Percentiles rank a stretch among this genome's conserved stretches.
Conservation (phyloP, 2,797 vertebrate genomes). For the Poeciliopsis infans region DNA sequence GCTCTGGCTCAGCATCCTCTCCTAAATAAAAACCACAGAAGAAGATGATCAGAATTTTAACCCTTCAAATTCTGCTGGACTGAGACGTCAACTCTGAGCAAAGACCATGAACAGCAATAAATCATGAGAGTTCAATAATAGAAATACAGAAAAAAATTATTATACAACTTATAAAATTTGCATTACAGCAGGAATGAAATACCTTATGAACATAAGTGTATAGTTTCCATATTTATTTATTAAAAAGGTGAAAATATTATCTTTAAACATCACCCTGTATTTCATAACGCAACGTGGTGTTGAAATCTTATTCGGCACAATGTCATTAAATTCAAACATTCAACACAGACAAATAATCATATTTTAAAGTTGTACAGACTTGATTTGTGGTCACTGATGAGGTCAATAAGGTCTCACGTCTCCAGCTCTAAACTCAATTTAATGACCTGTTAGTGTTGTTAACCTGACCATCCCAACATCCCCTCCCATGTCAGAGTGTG, state of each 20-base stretch:
- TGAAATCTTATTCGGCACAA: not conserved
- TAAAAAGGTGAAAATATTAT: not conserved
- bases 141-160: not conserved
- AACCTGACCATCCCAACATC: not conserved
- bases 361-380: not conserved
- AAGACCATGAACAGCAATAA: not conserved
- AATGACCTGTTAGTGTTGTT: not conserved
- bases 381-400: not conserved
- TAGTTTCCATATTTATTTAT: not conserved
- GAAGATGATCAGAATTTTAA: not conserved
- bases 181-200: not conserved
- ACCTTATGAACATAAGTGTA: not conserved
- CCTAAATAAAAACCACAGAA: conserved; percentile 63
- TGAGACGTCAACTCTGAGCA: rapidly evolving
- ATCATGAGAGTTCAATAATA: not conserved
- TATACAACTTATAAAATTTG: not conserved
- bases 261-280: not conserved
- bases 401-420: not conserved
- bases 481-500: too few relatives aligned
- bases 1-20: conserved; percentile 82
- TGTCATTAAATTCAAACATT: not conserved
- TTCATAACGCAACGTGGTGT: not conserved
- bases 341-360: not conserved
- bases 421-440: too few relatives aligned
- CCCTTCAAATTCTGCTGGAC: not conserved